phyloP scores from a whole-genome alignment of 1,140 invertebrate genomes.

The Periplaneta americana region DNA sequence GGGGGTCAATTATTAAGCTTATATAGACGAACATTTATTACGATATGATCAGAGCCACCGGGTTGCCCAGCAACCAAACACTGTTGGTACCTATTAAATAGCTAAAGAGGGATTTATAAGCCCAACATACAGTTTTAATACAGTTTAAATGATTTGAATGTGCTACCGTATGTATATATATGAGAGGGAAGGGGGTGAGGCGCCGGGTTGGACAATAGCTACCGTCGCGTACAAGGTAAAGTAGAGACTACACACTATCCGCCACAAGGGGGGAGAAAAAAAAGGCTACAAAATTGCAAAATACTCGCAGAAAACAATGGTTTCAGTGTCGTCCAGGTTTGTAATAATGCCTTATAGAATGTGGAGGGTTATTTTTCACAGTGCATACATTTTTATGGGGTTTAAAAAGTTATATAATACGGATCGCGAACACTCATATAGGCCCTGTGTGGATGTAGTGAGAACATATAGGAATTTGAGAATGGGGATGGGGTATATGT shows the following conservation, averaged over 20 bases:
- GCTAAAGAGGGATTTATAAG: neutral
- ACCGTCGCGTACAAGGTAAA: neutral
- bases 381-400: neutral
- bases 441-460: neutral
- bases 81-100: neutral
- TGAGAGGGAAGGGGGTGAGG: neutral
- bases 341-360: neutral
- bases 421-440: neutral
- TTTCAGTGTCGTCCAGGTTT: neutral
- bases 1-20: neutral
- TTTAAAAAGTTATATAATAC: neutral
- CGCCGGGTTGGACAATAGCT: neutral
- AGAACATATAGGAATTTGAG: neutral
- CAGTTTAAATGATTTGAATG: neutral
- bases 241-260: neutral
- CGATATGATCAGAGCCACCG: neutral
- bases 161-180: neutral
- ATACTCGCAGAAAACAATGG: neutral
- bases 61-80: neutral
- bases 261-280: neutral
- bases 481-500: neutral
- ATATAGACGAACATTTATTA: neutral
- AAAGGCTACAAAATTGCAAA: neutral
- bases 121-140: neutral
- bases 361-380: neutral